Evolutionary conservation across 1,140 invertebrate genomes (phyloP).

Genomic region (Neelides sp.): DNA sequence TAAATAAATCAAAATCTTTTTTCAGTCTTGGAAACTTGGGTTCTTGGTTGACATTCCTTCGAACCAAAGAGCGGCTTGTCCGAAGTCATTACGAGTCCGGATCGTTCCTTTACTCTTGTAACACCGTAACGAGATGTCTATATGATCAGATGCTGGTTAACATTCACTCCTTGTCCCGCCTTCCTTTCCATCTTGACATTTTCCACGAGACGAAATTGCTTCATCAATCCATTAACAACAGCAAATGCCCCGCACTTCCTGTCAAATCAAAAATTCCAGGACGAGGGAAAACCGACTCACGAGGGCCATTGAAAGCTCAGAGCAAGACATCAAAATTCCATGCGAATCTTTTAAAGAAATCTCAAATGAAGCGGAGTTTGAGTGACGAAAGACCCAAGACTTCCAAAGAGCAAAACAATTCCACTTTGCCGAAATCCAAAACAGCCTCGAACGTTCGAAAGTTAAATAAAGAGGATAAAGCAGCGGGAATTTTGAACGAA

Average conservation of each 20-base stretch:
- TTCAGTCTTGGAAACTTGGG: constrained; percentile 62
- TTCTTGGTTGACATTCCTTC: constrained; percentile 69
- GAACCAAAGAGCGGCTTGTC: constrained; percentile 65
- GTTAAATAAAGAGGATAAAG: constrained; percentile 2
- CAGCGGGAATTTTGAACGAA: background rate
- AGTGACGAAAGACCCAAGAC: constrained; percentile 26
- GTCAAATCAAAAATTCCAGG: constrained; percentile 43
- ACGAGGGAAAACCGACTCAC: constrained; percentile 43
- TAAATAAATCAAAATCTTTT: no score
- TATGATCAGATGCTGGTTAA: constrained; percentile 58
- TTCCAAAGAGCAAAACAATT: background rate
- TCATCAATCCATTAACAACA: constrained; percentile 49
- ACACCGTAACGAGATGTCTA: constrained; percentile 49
- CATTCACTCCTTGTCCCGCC: constrained; percentile 57
- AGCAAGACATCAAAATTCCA: constrained; percentile 28
- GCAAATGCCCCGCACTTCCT: constrained; percentile 25
- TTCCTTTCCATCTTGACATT: constrained; percentile 56
- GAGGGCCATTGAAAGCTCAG: constrained; percentile 36
- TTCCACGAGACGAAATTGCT: constrained; percentile 64
- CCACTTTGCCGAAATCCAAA: constrained; percentile 28
- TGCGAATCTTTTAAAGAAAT: constrained; percentile 27
- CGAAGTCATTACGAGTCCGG: constrained; percentile 62
- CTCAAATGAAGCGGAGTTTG: constrained; percentile 27
- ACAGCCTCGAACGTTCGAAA: constrained; percentile 23
- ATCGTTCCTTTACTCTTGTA: constrained; percentile 55